phyloP scores from a whole-genome alignment of 2,113 vertebrate species.

The Saimiri boliviensis region DNA sequence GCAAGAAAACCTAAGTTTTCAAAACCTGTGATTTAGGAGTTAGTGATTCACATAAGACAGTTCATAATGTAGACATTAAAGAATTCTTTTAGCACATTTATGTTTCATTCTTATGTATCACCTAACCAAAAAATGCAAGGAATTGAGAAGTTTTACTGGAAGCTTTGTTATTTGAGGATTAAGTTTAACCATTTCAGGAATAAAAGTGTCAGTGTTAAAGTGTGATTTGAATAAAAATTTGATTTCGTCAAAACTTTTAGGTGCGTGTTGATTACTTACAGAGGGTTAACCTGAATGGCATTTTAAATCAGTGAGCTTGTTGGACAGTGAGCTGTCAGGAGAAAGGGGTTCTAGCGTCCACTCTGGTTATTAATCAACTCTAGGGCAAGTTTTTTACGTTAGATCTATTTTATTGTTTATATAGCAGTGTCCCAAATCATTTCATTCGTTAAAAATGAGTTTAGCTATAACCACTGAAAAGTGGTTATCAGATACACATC shows the following conservation, averaged over 20 bases:
- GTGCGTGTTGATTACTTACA: neutral
- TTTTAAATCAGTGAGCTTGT: neutral
- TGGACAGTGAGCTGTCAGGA: neutral
- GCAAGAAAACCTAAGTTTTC: neutral
- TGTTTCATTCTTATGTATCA: neutral
- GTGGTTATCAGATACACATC: neutral
- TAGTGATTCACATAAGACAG: neutral
- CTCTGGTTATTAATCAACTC: neutral
- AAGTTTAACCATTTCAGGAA: neutral
- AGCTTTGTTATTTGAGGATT: conserved; percentile 7
- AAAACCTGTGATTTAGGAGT: conserved; percentile 18
- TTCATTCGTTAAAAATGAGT: neutral
- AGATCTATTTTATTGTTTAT: neutral
- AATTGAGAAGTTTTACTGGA: neutral
- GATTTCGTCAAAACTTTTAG: neutral
- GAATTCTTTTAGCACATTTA: neutral
- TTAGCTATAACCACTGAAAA: neutral
- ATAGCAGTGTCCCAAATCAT: neutral
- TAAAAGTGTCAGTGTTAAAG: neutral
- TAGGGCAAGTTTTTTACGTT: neutral
- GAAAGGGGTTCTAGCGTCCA: neutral
- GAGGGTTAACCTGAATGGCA: neutral
- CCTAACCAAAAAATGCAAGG: neutral
- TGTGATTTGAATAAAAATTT: neutral
- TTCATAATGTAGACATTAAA: neutral